A percentile compares a stretch with the other conserved stretches of the same genome.
phyloP scores from a whole-genome alignment of 2,797 vertebrate genomes.

The Gymnocypris eckloni region DNA sequence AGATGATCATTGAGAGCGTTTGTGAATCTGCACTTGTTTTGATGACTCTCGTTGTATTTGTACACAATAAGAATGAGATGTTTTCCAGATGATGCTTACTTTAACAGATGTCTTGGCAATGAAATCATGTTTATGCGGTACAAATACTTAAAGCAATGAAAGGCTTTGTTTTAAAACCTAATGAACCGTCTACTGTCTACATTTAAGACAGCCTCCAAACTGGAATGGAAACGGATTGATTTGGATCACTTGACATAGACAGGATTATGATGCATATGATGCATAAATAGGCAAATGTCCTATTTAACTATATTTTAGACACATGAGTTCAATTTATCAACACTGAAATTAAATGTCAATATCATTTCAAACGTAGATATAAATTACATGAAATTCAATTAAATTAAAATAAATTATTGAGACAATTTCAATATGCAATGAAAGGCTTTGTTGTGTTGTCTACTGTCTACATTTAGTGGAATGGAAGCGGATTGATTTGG shows the following conservation, averaged over 20 bases:
- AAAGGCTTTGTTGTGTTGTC: no score
- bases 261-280: neutral
- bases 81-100: neutral
- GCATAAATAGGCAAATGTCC: neutral
- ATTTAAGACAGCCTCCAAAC: neutral
- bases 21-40: neutral
- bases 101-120: conserved; percentile 18
- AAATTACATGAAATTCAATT: no score
- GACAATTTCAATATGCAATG: neutral
- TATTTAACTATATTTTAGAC: neutral
- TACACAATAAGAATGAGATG: neutral
- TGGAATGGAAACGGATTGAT: neutral
- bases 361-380: no score
- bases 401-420: neutral
- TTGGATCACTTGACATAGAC: neutral
- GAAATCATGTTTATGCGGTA: neutral
- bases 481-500: no score
- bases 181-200: neutral
- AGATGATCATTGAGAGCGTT: neutral
- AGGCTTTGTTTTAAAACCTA: conserved; percentile 7
- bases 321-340: neutral
- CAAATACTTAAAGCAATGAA: conserved; percentile 14
- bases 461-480: no score
- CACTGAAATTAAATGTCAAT: no score
- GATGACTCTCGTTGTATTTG: conserved; percentile 3